phyloP scores from a whole-genome alignment of 2,113 vertebrate species.

The Pitta sordida region DNA sequence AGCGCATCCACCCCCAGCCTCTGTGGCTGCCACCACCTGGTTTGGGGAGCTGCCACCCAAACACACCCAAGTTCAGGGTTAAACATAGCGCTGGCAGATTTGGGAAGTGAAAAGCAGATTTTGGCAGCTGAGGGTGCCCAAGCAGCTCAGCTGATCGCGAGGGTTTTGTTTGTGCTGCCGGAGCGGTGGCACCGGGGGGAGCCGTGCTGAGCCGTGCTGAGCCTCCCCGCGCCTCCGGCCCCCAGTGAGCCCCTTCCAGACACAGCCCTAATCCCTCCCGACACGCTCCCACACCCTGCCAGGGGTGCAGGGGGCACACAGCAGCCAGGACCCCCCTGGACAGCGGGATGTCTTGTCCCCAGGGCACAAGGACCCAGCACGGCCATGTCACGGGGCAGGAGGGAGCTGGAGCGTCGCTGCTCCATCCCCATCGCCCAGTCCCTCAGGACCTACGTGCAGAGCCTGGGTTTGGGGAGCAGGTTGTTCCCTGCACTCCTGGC shows the following conservation, averaged over 20 bases:
- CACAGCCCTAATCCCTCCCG: neutral
- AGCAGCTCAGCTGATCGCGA: neutral
- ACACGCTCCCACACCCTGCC: neutral
- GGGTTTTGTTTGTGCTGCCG: neutral
- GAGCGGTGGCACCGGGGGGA: neutral
- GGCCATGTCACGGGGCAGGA: accelerated
- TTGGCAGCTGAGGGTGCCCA: neutral
- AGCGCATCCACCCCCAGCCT: accelerated
- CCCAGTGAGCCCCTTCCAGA: neutral
- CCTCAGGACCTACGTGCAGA: accelerated
- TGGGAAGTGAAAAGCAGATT: neutral
- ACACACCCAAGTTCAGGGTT: neutral
- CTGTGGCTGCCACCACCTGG: neutral
- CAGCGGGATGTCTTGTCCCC: neutral
- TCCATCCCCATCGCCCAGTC: accelerated
- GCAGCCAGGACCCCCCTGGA: accelerated
- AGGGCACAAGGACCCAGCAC: neutral
- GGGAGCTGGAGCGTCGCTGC: neutral
- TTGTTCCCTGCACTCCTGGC: accelerated
- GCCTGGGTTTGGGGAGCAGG: accelerated
- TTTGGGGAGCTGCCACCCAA: neutral
- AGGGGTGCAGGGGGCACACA: neutral
- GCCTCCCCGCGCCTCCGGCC: neutral
- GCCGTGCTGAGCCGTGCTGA: neutral
- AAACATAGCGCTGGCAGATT: neutral